Conservation (phyloP, 2,113 vertebrate genomes). For the Chlorodrepanis virens region DNA sequence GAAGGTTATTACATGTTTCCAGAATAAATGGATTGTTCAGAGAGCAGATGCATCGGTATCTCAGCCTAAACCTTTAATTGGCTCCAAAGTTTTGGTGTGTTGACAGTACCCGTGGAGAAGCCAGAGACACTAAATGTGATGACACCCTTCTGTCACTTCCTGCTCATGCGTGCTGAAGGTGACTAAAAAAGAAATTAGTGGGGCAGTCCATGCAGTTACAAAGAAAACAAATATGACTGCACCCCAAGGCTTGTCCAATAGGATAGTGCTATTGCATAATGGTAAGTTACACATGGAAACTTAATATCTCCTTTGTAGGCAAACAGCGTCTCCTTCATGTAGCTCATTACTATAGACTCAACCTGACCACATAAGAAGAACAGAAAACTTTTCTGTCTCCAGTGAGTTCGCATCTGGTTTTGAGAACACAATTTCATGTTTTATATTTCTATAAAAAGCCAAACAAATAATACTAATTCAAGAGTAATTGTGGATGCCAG, state of each 20-base stretch:
- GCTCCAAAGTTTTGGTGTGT: not conserved
- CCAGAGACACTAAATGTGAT: not conserved
- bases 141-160: not conserved
- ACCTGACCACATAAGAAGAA: constrained; percentile 1
- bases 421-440: not conserved
- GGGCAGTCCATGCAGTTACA: not conserved
- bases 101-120: not conserved
- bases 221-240: not conserved
- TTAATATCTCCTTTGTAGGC: not conserved
- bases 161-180: not conserved
- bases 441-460: constrained; percentile 12
- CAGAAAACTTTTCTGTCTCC: constrained; percentile 3
- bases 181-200: not conserved
- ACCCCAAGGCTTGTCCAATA: not conserved
- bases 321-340: not conserved
- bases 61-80: not conserved
- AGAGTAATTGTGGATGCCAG: not conserved
- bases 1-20: not conserved
- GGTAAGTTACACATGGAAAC: not conserved
- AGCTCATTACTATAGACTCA: not conserved
- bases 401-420: not conserved
- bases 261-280: not conserved
- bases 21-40: not conserved
- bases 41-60: not conserved
- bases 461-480: constrained; percentile 33